Evolutionary conservation across 2,113 vertebrate species (phyloP).

Genomic region (Sciurus niger): DNA sequence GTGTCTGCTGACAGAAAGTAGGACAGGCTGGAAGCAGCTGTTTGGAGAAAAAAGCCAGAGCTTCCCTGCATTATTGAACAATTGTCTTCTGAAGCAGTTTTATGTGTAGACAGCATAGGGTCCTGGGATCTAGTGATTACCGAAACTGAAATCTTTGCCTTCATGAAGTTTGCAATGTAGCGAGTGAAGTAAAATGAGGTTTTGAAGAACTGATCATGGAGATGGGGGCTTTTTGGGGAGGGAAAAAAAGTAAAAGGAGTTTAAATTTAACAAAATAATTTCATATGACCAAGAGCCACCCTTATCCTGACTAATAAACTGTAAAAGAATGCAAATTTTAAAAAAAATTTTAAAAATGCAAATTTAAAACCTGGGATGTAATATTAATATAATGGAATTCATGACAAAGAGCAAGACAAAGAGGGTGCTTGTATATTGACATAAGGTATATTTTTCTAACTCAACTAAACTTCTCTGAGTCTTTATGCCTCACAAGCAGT

Average conservation of each 20-base stretch:
- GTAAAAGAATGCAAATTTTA: not conserved
- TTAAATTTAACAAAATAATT: slow-evolving; percentile 27
- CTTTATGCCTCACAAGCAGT: not conserved
- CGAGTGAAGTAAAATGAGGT: slow-evolving; percentile 1
- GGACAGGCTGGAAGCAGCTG: not conserved
- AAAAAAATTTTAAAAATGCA: not conserved
- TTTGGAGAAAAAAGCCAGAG: not conserved
- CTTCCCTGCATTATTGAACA: not conserved
- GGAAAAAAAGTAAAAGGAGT: not conserved
- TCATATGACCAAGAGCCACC: not conserved
- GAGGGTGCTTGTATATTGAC: not conserved
- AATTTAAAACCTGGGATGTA: not conserved
- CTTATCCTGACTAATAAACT: not conserved
- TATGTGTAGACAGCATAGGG: not conserved
- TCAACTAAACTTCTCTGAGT: not conserved
- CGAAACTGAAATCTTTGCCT: not conserved
- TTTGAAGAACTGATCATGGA: not conserved
- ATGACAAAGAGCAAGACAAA: slow-evolving; percentile 39
- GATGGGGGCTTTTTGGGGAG: not conserved
- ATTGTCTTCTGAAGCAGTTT: not conserved
- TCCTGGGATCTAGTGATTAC: not conserved
- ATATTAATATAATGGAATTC: slow-evolving; percentile 38
- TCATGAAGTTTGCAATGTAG: not conserved
- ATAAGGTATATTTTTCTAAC: not conserved
- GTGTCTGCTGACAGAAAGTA: not conserved